Conservation (phyloP, 2,888 invertebrate genomes). For the Drosophila nr. fundita region DNA sequence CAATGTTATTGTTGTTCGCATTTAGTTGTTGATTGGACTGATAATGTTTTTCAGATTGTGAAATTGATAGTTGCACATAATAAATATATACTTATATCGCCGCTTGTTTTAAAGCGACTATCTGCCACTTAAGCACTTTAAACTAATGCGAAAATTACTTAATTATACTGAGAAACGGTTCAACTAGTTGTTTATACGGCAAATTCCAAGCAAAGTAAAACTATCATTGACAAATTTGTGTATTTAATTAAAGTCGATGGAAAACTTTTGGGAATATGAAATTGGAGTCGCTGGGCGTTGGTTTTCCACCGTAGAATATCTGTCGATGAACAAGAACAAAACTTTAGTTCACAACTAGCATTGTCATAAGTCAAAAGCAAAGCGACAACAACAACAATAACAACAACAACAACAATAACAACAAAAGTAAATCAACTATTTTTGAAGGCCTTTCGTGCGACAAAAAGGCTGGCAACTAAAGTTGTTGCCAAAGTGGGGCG, state of each 20-base stretch:
- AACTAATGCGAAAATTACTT: slow-evolving; percentile 6
- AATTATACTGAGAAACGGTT: background rate
- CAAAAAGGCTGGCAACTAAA: slow-evolving; percentile 32
- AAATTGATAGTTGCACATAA: slow-evolving; percentile 33
- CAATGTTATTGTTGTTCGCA: slow-evolving; percentile 14
- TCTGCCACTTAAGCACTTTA: slow-evolving; percentile 8
- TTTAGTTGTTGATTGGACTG: slow-evolving; percentile 48
- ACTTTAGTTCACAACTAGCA: slow-evolving; percentile 17
- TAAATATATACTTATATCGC: background rate
- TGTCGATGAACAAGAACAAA: slow-evolving; percentile 17
- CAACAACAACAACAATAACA: slow-evolving; percentile 1
- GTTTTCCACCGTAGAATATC: background rate
- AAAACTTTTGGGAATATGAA: slow-evolving; percentile 5
- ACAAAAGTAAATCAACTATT: slow-evolving; percentile 6
- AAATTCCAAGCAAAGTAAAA: background rate
- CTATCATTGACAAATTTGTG: slow-evolving; percentile 7
- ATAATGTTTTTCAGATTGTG: slow-evolving; percentile 56
- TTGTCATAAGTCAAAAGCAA: slow-evolving; percentile 35
- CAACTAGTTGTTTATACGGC: background rate
- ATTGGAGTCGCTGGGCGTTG: background rate
- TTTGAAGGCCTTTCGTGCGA: slow-evolving; percentile 40
- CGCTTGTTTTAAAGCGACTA: background rate
- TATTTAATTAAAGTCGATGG: slow-evolving; percentile 8
- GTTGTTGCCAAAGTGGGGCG: background rate
- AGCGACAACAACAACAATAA: slow-evolving; percentile 5